A percentile compares a stretch with the other conserved stretches of the same genome.
phyloP scores from a whole-genome alignment of 2,888 invertebrate genomes.

The Microctonus brassicae region DNA sequence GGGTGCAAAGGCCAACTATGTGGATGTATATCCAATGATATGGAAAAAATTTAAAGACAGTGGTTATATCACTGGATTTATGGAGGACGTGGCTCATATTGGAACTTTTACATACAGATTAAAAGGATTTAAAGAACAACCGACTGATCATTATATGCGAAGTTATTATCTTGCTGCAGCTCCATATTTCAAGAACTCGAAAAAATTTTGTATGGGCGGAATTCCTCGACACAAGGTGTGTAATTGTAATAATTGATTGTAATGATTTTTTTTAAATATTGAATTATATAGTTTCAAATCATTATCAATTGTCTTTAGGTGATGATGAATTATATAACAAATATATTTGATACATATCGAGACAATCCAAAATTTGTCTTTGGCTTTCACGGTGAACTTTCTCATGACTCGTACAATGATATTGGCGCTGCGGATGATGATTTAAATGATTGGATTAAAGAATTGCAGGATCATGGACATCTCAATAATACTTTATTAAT shows the following conservation, averaged over 20 bases:
- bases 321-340: conserved; percentile 72
- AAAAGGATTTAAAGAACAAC: conserved; percentile 85
- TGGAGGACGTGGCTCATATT: conserved; percentile 86
- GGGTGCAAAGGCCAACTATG: conserved; percentile 73
- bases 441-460: conserved; percentile 76
- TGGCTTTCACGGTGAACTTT: conserved; percentile 90
- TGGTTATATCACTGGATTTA: conserved; percentile 83
- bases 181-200: conserved; percentile 72
- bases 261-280: no score
- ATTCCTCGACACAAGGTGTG: conserved; percentile 81
- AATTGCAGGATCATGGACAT: conserved; percentile 74
- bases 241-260: conserved; percentile 5
- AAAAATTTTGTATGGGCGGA: conserved; percentile 76
- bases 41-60: conserved; percentile 83
- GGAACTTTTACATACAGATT: conserved; percentile 93
- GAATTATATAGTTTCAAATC: not conserved
- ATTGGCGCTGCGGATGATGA: conserved; percentile 85
- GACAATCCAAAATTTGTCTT: conserved; percentile 84
- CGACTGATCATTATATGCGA: conserved; percentile 92
- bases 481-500: conserved; percentile 87
- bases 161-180: conserved; percentile 82
- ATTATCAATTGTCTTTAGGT: conserved; percentile 58
- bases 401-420: conserved; percentile 87
- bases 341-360: conserved; percentile 75
- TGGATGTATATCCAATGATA: conserved; percentile 87